phyloP scores from a whole-genome alignment of 1,140 invertebrate genomes.

The Bombus soroeensis region DNA sequence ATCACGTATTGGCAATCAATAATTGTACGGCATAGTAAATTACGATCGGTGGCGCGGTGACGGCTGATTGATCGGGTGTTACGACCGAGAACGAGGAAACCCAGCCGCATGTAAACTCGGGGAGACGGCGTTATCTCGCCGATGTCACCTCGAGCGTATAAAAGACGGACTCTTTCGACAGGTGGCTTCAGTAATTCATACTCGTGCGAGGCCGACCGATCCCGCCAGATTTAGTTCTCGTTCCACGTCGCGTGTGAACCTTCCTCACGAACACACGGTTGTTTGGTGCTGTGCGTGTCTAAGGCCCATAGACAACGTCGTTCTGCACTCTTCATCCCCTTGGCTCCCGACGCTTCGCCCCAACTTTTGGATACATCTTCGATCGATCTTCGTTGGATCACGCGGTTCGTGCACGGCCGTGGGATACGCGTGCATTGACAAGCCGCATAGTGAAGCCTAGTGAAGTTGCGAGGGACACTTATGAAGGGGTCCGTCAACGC shows the following conservation, averaged over 20 bases:
- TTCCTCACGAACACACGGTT: background rate
- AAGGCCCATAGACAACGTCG: background rate
- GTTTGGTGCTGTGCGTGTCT: constrained; percentile 17
- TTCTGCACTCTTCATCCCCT: background rate
- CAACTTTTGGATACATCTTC: background rate
- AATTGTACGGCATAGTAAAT: background rate
- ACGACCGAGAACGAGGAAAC: constrained; percentile 36
- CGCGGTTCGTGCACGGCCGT: constrained; percentile 14
- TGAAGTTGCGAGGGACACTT: constrained; percentile 71
- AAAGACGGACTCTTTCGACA: constrained; percentile 68
- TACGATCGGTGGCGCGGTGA: no score
- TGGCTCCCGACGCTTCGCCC: background rate
- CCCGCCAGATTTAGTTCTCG: background rate
- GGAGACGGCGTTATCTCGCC: constrained; percentile 47
- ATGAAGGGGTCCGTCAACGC: constrained; percentile 74
- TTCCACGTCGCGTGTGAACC: constrained; percentile 1
- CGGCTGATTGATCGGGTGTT: background rate
- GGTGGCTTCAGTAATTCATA: constrained; percentile 68
- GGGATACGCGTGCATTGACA: constrained; percentile 24
- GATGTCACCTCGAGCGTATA: constrained; percentile 63
- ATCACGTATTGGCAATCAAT: no score
- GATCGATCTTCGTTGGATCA: background rate
- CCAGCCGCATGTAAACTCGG: constrained; percentile 36
- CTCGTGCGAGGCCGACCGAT: constrained; percentile 26
- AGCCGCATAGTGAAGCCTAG: constrained; percentile 40